phyloP scores from a whole-genome alignment of 92 coral and sea anemone species.

The Zoanthus gigantus region DNA sequence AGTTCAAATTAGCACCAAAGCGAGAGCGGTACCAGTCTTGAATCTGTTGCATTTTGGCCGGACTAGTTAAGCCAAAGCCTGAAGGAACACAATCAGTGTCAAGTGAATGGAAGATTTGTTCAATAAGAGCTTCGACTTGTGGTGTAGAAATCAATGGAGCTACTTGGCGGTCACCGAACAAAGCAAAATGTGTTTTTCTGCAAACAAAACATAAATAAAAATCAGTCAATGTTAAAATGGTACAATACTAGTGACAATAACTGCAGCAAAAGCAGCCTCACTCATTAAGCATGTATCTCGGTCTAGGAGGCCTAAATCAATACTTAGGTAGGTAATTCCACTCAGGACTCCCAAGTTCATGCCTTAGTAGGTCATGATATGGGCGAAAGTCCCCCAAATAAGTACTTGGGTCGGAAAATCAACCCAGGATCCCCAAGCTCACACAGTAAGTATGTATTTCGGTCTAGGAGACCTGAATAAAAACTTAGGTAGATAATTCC shows the following conservation, averaged over 20 bases:
- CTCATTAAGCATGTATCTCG: not conserved
- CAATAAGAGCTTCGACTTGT: constrained; percentile 47
- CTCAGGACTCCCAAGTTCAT: too few relatives aligned
- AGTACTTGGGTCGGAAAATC: too few relatives aligned
- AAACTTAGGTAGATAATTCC: too few relatives aligned
- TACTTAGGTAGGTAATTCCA: too few relatives aligned
- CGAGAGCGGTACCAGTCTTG: constrained; percentile 45
- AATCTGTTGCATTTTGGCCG: constrained; percentile 72
- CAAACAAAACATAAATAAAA: not conserved
- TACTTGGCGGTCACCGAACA: constrained; percentile 29
- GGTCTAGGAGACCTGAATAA: too few relatives aligned
- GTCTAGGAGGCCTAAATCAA: not conserved
- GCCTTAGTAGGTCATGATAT: too few relatives aligned
- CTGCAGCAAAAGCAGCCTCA: too few relatives aligned
- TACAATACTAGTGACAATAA: not conserved
- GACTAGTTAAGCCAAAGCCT: constrained; percentile 71
- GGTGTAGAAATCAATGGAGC: constrained; percentile 58
- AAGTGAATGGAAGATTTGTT: constrained; percentile 12
- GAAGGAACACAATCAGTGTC: constrained; percentile 6
- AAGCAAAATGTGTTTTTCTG: constrained; percentile 32
- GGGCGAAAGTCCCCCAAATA: too few relatives aligned
- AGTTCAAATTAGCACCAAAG: constrained; percentile 47
- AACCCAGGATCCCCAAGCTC: too few relatives aligned
- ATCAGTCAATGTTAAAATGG: not conserved
- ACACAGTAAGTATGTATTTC: too few relatives aligned